phyloP scores from a whole-genome alignment of 2,888 invertebrate genomes.

The Heliconius hortense region DNA sequence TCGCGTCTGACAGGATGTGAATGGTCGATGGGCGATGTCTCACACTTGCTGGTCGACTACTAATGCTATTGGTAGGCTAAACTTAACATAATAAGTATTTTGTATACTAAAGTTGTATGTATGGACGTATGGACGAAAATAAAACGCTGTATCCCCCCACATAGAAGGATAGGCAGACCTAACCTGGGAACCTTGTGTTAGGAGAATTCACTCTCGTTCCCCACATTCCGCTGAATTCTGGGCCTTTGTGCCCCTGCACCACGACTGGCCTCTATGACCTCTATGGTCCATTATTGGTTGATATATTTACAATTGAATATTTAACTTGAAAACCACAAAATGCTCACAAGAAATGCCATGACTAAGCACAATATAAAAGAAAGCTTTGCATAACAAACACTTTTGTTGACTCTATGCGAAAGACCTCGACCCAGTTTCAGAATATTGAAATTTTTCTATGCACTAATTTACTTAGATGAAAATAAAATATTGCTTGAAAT shows the following conservation, averaged over 20 bases:
- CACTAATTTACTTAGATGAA: neutral
- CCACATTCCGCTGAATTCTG: too few relatives aligned
- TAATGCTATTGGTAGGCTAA: slow-evolving; percentile 29
- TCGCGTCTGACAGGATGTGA: slow-evolving; percentile 42
- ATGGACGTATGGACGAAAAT: neutral
- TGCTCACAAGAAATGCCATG: neutral
- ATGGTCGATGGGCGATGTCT: slow-evolving; percentile 33
- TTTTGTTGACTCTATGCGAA: slow-evolving; percentile 8
- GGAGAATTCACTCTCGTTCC: too few relatives aligned
- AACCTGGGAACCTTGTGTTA: too few relatives aligned
- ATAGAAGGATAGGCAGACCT: too few relatives aligned
- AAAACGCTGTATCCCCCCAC: neutral
- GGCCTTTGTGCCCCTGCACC: too few relatives aligned
- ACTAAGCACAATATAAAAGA: slow-evolving; percentile 34
- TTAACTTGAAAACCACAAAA: neutral
- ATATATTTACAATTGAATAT: neutral
- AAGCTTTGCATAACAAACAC: slow-evolving; percentile 29
- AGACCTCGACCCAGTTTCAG: slow-evolving; percentile 3
- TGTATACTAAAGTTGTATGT: slow-evolving; percentile 1
- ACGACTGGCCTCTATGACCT: too few relatives aligned
- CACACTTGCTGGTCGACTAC: slow-evolving; percentile 32
- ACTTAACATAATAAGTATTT: slow-evolving; percentile 15
- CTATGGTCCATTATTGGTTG: too few relatives aligned
- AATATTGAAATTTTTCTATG: slow-evolving; percentile 8
- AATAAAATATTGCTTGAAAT: neutral